Evolutionary conservation across 2,113 vertebrate genomes (phyloP).

Genomic region (Xiphophorus maculatus): DNA sequence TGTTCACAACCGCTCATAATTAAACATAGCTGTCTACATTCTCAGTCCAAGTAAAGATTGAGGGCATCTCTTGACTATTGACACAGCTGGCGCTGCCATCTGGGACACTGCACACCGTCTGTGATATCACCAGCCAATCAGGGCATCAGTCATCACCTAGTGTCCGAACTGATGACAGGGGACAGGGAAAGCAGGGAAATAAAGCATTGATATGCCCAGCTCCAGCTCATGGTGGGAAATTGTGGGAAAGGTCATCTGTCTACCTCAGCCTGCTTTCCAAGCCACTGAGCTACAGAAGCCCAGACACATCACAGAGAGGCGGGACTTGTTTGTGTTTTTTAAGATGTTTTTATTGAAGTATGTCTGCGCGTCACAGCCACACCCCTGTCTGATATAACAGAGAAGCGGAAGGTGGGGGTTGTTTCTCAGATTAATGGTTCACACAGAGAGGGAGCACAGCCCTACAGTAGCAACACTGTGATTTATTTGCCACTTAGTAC

Average conservation of each 20-base stretch:
- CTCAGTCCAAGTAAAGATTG: constrained; percentile 67
- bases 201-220: constrained; percentile 37
- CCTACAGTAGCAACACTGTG: constrained; percentile 83
- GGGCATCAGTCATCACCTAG: constrained; percentile 32
- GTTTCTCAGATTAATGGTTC: constrained; percentile 82
- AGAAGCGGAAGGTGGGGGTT: constrained; percentile 17
- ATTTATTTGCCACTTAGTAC: constrained; percentile 98
- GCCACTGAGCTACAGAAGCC: background rate
- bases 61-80: constrained; percentile 71
- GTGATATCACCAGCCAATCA: constrained; percentile 60
- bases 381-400: constrained; percentile 61
- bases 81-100: constrained; percentile 81
- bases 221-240: constrained; percentile 25
- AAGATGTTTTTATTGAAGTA: constrained; percentile 24
- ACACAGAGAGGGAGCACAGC: constrained; percentile 82
- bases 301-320: background rate
- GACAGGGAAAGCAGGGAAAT: constrained; percentile 48
- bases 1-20: constrained; percentile 27
- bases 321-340: constrained; percentile 19
- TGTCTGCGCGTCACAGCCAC: constrained; percentile 37
- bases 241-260: constrained; percentile 35
- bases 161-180: constrained; percentile 66
- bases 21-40: constrained; percentile 52
- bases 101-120: constrained; percentile 58
- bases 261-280: constrained; percentile 33